phyloP scores from a whole-genome alignment of 2,113 vertebrate species.

The Mungos mungo region DNA sequence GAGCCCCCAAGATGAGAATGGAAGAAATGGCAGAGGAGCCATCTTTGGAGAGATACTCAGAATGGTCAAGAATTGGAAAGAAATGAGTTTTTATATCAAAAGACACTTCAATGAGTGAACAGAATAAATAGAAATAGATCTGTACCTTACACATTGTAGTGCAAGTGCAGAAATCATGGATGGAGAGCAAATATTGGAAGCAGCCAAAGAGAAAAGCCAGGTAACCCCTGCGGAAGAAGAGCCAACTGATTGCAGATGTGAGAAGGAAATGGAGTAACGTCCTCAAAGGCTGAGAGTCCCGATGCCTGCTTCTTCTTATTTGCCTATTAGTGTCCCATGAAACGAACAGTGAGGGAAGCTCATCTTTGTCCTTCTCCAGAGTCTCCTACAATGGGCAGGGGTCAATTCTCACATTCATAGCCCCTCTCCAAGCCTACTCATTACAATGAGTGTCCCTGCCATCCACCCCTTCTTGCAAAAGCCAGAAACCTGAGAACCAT shows the following conservation, averaged over 20 bases:
- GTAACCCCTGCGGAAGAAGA: not conserved
- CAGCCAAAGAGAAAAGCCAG: not conserved
- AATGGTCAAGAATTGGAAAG: not conserved
- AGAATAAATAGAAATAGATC: not conserved
- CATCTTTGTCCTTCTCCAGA: not conserved
- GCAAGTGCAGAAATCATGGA: not conserved
- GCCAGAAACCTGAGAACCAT: not conserved
- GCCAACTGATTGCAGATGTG: not conserved
- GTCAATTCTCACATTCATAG: not conserved
- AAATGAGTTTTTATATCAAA: not conserved
- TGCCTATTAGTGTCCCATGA: fast-evolving
- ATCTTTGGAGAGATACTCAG: not conserved
- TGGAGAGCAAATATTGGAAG: not conserved
- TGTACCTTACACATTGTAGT: not conserved
- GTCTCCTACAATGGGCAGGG: not conserved
- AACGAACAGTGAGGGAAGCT: not conserved
- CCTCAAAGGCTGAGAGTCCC: not conserved
- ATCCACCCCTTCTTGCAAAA: not conserved
- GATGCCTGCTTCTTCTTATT: not conserved
- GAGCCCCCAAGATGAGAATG: not conserved
- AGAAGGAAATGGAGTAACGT: too few species aligned
- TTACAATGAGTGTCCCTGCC: not conserved
- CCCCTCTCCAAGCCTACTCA: not conserved
- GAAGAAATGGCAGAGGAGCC: not conserved
- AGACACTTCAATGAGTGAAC: not conserved